These are phyloP conservation scores for Ophion obscuratus DNA, from an alignment of 2,888 invertebrate species.

Conservation along the genomic window DNA sequence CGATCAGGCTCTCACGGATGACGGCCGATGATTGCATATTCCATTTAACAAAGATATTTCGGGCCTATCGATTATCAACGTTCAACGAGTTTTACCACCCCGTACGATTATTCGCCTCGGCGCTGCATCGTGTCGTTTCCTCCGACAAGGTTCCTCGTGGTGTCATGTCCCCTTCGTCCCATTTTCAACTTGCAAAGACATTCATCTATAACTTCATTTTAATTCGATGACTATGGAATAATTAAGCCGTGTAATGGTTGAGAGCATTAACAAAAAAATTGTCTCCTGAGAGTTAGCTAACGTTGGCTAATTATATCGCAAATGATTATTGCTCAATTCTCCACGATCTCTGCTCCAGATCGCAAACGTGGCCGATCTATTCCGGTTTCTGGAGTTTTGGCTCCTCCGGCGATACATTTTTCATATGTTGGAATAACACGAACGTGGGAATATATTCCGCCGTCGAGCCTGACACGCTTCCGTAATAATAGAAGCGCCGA, in stretches of 20 bases:
- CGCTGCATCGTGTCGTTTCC: neutral
- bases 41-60: constrained; percentile 43
- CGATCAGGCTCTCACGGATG: neutral
- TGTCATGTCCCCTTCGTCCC: too few relatives aligned
- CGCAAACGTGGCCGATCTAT: neutral
- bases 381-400: neutral
- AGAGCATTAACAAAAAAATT: neutral
- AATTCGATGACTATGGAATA: neutral
- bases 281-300: neutral
- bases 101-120: constrained; percentile 57
- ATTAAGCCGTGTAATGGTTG: neutral
- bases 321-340: neutral
- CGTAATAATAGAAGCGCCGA: constrained; percentile 54
- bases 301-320: neutral
- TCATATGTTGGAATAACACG: neutral
- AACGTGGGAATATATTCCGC: constrained; percentile 48
- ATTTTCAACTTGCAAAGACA: neutral
- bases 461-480: constrained; percentile 41
- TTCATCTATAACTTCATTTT: neutral
- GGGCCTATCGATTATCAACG: constrained; percentile 24
- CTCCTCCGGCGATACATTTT: neutral
- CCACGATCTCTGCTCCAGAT: neutral
- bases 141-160: neutral
- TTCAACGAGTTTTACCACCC: constrained; percentile 65
- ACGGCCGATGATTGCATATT: neutral